Evolutionary conservation across 2,113 vertebrate genomes (phyloP).

Genomic region (Prunella fulvescens): DNA sequence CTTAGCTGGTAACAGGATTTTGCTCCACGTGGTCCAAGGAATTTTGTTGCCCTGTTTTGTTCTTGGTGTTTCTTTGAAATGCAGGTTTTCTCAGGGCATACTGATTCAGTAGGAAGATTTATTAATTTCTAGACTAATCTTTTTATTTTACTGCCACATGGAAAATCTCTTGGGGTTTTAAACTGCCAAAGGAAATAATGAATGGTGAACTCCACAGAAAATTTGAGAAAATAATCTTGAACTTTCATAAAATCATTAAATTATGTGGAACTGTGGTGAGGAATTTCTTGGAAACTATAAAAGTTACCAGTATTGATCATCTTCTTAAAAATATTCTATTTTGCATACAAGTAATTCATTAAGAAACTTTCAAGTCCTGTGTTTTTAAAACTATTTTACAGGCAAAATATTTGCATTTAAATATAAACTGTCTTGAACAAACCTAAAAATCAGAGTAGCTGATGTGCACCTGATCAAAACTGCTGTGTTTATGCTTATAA

Average conservation of each 20-base stretch:
- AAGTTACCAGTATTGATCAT: background rate
- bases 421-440: background rate
- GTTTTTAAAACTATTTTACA: background rate
- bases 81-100: background rate
- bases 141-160: background rate
- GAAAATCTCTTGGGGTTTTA: background rate
- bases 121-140: background rate
- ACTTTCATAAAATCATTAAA: background rate
- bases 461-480: background rate
- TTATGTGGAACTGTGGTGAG: background rate
- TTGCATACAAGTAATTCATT: background rate
- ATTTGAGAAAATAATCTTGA: background rate
- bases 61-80: background rate
- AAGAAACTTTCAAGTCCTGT: background rate
- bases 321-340: background rate
- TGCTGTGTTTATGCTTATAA: background rate
- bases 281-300: background rate
- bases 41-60: background rate
- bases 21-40: background rate
- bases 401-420: background rate
- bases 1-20: background rate
- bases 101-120: background rate
- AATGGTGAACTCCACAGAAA: background rate
- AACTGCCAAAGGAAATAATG: background rate
- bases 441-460: background rate